Base-by-base conservation (phyloP, 1,140 invertebrate species). In the Hycleus cichorii region DNA sequence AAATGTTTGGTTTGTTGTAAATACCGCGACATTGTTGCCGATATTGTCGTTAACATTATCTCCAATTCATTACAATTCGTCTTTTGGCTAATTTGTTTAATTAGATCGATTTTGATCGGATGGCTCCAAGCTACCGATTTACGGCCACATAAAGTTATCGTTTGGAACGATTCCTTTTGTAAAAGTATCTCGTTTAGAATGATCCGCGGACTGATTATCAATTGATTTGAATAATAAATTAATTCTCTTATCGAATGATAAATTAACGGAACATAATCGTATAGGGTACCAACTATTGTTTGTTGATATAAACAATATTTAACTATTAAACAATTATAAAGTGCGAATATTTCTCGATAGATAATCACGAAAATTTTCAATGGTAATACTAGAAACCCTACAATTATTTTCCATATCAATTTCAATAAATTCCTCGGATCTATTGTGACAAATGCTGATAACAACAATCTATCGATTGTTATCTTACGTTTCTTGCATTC, bases 111-210 rank as follows among this genome's bases (percentile, higher is more conserved):
- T 57, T 80, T 76, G 2, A 91, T 79, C 1, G 84, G 80, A 0
- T 84, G 81, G 0, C 87, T 88, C 83, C 89, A 91, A 3, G 85
- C 81, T 1, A 89, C 81, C 1, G 88, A 83, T 75, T 91, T 90
- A 56, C 88, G 77, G 5, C 88, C 89, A 53, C 85, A 87, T 4
- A 87, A 77, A 0, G 85, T 86, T 24, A 85, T 80, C 7, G 82
- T 85, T 66, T 88, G 83, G 4, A 89, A 69, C 5, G 82, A 78
- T 68, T 72, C 78, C 52, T 71, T 77, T 69, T 38, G 72, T 64
- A 4, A 62, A 4, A 84, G 77, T 0, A 85, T 62, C 58, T 84
- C 83, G 18, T 85, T 78, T 1, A 83, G 67, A 10, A 87, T 76
- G 3, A 79, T 77, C 32, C 79, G 75, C 0, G 84, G 83, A 0